Conservation (phyloP, 2,113 vertebrate species). For the Siniperca knerii region DNA sequence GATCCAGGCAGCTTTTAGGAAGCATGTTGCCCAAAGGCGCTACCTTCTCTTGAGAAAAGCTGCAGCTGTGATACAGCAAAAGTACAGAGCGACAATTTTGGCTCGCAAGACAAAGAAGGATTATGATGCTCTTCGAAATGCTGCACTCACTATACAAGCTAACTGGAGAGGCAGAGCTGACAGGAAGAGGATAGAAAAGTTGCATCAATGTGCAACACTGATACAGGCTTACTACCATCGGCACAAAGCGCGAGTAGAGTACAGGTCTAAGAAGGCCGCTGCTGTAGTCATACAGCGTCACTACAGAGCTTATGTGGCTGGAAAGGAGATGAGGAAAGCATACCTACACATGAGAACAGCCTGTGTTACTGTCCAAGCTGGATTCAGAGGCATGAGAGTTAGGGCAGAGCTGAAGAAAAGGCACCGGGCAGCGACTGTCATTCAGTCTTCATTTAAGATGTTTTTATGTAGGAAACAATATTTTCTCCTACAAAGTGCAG, state of each 20-base stretch:
- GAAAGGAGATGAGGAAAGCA: slow-evolving; percentile 47
- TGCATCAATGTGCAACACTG: slow-evolving; percentile 76
- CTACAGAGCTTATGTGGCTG: slow-evolving; percentile 81
- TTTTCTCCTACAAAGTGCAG: slow-evolving; percentile 72
- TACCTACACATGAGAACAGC: slow-evolving; percentile 82
- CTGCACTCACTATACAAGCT: slow-evolving; percentile 84
- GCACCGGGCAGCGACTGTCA: slow-evolving; percentile 81
- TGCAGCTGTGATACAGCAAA: slow-evolving; percentile 81
- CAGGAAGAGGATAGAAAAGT: slow-evolving; percentile 77
- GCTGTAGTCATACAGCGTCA: slow-evolving; percentile 82
- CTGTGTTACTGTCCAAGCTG: slow-evolving; percentile 83
- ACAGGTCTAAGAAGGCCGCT: slow-evolving; percentile 79
- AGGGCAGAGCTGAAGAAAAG: slow-evolving; percentile 74
- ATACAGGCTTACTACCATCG: slow-evolving; percentile 89
- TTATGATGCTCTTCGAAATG: slow-evolving; percentile 68
- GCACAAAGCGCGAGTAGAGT: slow-evolving; percentile 74
- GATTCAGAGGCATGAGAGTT: slow-evolving; percentile 84
- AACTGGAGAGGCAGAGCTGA: slow-evolving; percentile 85
- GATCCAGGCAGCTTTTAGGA: slow-evolving; percentile 89
- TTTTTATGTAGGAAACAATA: slow-evolving; percentile 80
- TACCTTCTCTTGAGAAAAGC: slow-evolving; percentile 77
- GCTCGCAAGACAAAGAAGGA: slow-evolving; percentile 71
- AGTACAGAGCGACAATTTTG: slow-evolving; percentile 79
- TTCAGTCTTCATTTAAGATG: slow-evolving; percentile 86
- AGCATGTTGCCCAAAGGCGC: slow-evolving; percentile 66